Evolutionary conservation across 2,797 vertebrate genomes (phyloP).

Genomic region (Lacerta viridis): DNA sequence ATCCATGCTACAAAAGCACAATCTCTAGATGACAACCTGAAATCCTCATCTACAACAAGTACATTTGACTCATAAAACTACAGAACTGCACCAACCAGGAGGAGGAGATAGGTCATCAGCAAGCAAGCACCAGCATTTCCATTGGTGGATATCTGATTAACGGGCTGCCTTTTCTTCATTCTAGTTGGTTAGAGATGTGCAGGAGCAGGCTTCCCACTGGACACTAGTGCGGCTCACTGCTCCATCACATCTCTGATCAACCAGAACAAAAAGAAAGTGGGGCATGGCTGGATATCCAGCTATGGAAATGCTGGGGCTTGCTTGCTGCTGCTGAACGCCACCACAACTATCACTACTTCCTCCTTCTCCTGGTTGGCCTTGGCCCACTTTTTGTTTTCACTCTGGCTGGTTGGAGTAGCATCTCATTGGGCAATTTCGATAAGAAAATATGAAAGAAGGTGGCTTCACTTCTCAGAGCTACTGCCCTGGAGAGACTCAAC

Average conservation of each 20-base stretch:
- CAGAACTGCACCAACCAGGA: background rate
- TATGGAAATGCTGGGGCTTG: background rate
- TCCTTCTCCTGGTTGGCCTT: background rate
- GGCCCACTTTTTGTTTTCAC: background rate
- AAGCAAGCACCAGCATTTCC: background rate
- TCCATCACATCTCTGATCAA: background rate
- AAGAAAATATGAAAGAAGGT: too few relatives aligned
- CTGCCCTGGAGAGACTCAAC: too few relatives aligned
- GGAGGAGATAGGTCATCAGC: background rate
- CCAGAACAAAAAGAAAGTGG: background rate
- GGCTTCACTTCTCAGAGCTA: too few relatives aligned
- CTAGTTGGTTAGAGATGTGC: background rate
- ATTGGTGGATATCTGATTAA: background rate
- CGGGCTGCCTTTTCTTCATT: too few relatives aligned
- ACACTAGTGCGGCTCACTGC: background rate
- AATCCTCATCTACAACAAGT: background rate
- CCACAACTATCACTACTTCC: too few relatives aligned
- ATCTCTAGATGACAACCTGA: background rate
- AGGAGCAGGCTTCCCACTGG: background rate
- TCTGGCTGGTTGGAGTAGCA: background rate
- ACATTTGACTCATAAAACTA: background rate
- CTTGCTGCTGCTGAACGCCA: background rate
- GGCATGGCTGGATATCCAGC: background rate
- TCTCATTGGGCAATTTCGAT: background rate
- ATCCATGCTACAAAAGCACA: conserved; percentile 10